phyloP scores from a whole-genome alignment of 53 echinoderm and acorn worm species.

The Hippasteria phrygiana region DNA sequence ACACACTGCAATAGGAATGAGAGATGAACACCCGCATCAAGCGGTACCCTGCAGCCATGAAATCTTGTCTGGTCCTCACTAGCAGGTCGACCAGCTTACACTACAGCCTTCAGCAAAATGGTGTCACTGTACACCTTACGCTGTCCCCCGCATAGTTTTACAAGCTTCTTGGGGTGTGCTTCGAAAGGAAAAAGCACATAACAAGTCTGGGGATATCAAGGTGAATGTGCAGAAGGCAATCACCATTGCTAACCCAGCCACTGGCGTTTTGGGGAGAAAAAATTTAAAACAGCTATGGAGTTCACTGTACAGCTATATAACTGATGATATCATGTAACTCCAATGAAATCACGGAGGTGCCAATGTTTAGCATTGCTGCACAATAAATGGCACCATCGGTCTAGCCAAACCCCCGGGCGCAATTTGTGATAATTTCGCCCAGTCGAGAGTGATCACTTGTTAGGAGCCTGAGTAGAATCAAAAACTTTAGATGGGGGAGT shows the following conservation, averaged over 20 bases:
- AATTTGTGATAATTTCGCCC: constrained; percentile 63
- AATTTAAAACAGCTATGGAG: not conserved
- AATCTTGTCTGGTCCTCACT: constrained; percentile 63
- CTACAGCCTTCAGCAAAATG: constrained; percentile 55
- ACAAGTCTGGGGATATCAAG: constrained; percentile 17
- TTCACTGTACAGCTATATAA: constrained; percentile 24
- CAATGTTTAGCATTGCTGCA: constrained; percentile 3
- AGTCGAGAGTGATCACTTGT: constrained; percentile 60
- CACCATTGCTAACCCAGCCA: constrained; percentile 45
- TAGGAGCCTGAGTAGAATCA: constrained; percentile 46
- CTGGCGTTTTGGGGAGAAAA: constrained; percentile 30
- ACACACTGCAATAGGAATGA: constrained; percentile 4
- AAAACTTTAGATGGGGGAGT: constrained; percentile 3
- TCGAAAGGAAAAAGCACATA: not conserved
- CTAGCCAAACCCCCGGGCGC: constrained; percentile 59
- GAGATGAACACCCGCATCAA: constrained; percentile 58
- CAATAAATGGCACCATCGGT: constrained; percentile 57
- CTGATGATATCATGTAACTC: constrained; percentile 58
- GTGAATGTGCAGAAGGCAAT: constrained; percentile 43
- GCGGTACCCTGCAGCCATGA: constrained; percentile 50
- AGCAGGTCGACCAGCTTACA: constrained; percentile 65
- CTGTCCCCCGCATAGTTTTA: constrained; percentile 63
- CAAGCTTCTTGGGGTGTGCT: constrained; percentile 37
- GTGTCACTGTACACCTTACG: constrained; percentile 52
- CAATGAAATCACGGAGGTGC: constrained; percentile 37